Base-by-base conservation (phyloP, 2,888 invertebrate species). In the Sphaerophoria rueppellii region DNA sequence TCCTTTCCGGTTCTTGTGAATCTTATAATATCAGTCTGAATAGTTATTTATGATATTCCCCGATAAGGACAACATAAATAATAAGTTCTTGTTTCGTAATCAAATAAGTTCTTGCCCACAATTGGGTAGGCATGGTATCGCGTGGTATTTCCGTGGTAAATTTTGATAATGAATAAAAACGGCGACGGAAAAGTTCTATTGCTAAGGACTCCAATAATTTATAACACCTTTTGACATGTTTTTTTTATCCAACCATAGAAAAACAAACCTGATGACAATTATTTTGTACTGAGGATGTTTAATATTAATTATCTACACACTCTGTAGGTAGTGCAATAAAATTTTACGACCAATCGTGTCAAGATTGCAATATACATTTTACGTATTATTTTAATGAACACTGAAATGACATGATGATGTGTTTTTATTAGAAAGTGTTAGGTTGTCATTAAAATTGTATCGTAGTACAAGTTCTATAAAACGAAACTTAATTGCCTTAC, bases 11-110 rank as follows among this genome's bases (percentile, higher is more conserved):
- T 55, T 69, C 46, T 69, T 9, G 73, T 81, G 85, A 65, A 24
- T 24, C 24, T 24, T 24, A 24, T 24, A 2, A 24, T 24, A 24
- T 24, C 24, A 76, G 85, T 85, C 73, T 77, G 77, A 85, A 69
- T 76, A 35, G 58, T 58, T 63, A 50, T 52, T 24, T 24, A 80
- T 69, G 55, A 57, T 7, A 63, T 65, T 34, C 37, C 6, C 35
- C 4, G 12, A 11, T 40, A 9, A 43, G 43, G 12, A 43, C 9
- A 40, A 40, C 9, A 70, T 76, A 72, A 76, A 73, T 85, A 73
- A 81, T 80, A 60, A 58, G 24, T 79, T 82, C 76, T 72, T 82
- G 43, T 54, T 50, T 48, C 40, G 9, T 65, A 54, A 67, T 78
- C 60, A 9, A 43, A 52, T n/a, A 60, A 16, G 57, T 65, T 37